phyloP scores from a whole-genome alignment of 2,888 invertebrate genomes.

The Biston stratarius region DNA sequence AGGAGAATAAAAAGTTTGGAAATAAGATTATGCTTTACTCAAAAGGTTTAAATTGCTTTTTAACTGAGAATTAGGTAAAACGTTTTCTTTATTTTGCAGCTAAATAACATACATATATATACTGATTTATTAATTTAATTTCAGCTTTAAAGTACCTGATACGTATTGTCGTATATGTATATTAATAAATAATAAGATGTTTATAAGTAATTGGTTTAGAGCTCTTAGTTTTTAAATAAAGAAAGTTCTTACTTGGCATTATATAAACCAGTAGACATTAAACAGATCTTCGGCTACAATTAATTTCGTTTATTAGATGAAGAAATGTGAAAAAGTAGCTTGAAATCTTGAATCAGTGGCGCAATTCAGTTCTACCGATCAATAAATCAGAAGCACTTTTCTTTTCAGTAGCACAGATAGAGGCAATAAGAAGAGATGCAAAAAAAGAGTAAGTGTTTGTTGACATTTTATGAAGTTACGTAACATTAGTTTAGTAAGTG shows the following conservation, averaged over 20 bases:
- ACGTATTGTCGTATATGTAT: no score
- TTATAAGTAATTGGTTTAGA: no score
- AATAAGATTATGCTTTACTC: conserved; percentile 27
- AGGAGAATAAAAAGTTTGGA: conserved; percentile 22
- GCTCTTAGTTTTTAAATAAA: no score
- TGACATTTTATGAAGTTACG: conserved; percentile 59
- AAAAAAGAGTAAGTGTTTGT: neutral
- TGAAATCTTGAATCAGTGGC: no score
- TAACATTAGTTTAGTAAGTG: conserved; percentile 66
- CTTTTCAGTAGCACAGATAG: no score
- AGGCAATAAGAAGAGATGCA: no score
- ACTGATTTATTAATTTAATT: neutral
- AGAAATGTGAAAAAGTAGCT: no score
- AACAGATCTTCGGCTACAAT: neutral
- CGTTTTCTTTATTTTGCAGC: conserved; percentile 22
- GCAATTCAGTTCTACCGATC: no score
- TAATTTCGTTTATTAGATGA: no score
- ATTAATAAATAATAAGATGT: no score
- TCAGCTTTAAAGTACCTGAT: neutral
- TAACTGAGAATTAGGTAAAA: conserved; percentile 18
- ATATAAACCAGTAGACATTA: no score
- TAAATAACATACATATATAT: neutral
- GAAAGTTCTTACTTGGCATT: neutral
- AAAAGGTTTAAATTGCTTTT: conserved; percentile 21
- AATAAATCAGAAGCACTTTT: no score